Evolutionary conservation across 2,113 vertebrate genomes (phyloP).

Genomic region (Alosa alosa): DNA sequence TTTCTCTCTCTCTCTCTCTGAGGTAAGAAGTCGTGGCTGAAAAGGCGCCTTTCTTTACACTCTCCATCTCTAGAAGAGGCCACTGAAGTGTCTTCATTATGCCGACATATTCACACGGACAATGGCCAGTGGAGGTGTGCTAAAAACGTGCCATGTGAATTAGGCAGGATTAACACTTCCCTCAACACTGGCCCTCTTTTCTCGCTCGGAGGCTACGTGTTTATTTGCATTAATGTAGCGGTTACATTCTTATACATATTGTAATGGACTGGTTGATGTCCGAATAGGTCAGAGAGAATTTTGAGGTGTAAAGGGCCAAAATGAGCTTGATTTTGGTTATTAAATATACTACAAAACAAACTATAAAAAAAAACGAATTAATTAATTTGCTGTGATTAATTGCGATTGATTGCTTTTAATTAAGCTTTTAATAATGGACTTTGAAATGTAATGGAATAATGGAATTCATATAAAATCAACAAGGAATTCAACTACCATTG

Average conservation of each 20-base stretch:
- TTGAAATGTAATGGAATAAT: no score
- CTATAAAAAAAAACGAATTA: no score
- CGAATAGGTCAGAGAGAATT: not conserved
- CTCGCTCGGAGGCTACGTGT: not conserved
- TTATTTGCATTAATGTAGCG: not conserved
- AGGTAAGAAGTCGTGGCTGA: constrained; percentile 70
- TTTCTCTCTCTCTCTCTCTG: not conserved
- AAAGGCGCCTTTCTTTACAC: constrained; percentile 52
- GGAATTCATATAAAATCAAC: no score
- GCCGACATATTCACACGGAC: constrained; percentile 57
- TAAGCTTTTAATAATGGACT: no score
- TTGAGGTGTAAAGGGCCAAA: not conserved
- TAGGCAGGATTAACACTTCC: constrained; percentile 24
- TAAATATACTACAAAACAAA: no score
- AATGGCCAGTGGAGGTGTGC: constrained; percentile 57
- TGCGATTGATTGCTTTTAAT: no score
- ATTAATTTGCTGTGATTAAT: no score
- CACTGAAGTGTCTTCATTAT: constrained; percentile 71
- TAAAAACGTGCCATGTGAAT: not conserved
- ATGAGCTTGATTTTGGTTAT: no score
- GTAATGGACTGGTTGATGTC: not conserved
- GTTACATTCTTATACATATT: constrained; percentile 7
- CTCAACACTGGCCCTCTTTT: not conserved
- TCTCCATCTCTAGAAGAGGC: constrained; percentile 57
- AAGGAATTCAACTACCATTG: no score